Conservation (phyloP, 2,888 invertebrate genomes). For the Minunthozetes semirufus region DNA sequence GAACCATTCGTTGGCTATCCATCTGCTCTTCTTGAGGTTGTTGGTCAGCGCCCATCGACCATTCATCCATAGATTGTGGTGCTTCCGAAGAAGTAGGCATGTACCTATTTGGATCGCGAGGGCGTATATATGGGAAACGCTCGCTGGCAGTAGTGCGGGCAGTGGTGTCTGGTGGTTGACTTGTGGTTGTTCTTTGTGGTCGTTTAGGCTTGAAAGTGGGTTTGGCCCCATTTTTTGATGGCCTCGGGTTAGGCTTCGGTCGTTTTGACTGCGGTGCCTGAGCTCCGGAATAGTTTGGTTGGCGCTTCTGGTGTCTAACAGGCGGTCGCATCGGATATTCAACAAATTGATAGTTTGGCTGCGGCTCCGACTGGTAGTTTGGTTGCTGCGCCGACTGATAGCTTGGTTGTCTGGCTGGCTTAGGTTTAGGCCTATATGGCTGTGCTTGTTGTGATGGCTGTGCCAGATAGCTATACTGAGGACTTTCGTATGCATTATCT, state of each 20-base stretch:
- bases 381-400: too few species aligned
- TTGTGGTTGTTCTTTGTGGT: not conserved
- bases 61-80: not conserved
- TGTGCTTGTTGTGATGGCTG: not conserved
- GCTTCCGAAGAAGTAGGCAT: not conserved
- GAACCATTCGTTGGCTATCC: too few species aligned
- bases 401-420: too few species aligned
- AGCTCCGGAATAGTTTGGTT: too few species aligned
- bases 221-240: not conserved
- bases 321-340: too few species aligned
- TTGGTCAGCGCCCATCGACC: not conserved
- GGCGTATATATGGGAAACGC: not conserved
- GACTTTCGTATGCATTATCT: not conserved
- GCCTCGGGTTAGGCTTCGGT: conserved; percentile 2
- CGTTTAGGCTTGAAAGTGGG: not conserved
- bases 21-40: too few species aligned
- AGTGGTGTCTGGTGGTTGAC: not conserved
- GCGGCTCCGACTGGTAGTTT: too few species aligned
- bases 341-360: too few species aligned
- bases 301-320: too few species aligned
- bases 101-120: not conserved
- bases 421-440: too few species aligned
- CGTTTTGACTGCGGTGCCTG: not conserved
- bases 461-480: not conserved
- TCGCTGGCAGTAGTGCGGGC: not conserved